Evolutionary conservation across 1,140 invertebrate species (phyloP), one percentile per base, ranked within the genome.

Genomic region (Leptestheria dahalacensis): DNA sequence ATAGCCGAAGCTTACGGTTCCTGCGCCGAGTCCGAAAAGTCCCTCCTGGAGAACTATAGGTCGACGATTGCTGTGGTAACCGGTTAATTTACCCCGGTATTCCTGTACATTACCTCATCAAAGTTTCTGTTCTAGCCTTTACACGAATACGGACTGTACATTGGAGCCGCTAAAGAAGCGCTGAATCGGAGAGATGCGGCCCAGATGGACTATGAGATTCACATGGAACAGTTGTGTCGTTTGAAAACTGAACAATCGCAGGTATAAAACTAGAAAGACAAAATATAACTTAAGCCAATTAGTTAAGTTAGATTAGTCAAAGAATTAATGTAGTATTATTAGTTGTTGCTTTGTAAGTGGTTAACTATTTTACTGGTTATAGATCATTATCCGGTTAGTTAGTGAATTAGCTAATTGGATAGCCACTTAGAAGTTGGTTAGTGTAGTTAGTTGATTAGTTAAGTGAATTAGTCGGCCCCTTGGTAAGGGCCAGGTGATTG

Each of bases 131-230:
- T 50, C 46, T 68, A 77, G 65, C 81, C 82, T 11, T 74, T 85
- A 61, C 78, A 79, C 65, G 84, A 86, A 65, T 86, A 85, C 63
- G 70, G 83, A 12, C 71, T 79, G 46, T 86, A 85, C 65, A 75
- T 83, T 56, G 82, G 82, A 60, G 77, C 81, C 23, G 78, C 81
- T 0, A 80, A 83, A 70, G 82, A 82, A 66, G 81, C 81, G n/a
- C 66, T 85, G 55, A 68, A 73, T 47, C 75, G 80, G 58, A 72
- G 84, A 48, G 83, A 86, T 67, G 73, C 74, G n/a, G 79, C 83
- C 68, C 83, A 85, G 68, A 77, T 78, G 61, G 75, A 81, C 60
- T 84, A 83, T 67, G 83, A 86, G 67, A 69, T 75, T 56, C 79
- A 78, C 1, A 66, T 82, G 20, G 82, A 85, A 50, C 81, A 84